Conservation (phyloP, 1,140 invertebrate species). For the Dendroctonus valens region DNA sequence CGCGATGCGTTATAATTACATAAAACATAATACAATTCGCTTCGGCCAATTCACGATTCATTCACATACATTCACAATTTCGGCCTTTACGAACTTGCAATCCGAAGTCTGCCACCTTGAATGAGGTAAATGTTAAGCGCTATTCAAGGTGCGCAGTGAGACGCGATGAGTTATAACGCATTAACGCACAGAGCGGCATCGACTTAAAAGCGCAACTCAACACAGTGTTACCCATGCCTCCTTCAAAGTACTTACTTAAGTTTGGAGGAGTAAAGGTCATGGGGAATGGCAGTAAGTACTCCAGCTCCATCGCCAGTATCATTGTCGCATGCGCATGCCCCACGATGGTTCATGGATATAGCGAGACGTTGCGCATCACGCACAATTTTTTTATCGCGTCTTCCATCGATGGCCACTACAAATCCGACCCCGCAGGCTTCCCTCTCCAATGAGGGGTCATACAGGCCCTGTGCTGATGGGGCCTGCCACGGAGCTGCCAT, state of each 20-base stretch:
- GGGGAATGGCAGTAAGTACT: constrained; percentile 93
- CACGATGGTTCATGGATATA: constrained; percentile 96
- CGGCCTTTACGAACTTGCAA: too few relatives aligned
- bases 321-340: constrained; percentile 97
- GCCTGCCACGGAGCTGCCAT: constrained; percentile 52
- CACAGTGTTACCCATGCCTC: too few relatives aligned
- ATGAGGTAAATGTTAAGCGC: too few relatives aligned
- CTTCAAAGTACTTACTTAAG: constrained; percentile 65
- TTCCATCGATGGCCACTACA: constrained; percentile 96
- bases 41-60: too few relatives aligned
- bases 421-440: constrained; percentile 99
- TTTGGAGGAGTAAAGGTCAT: constrained; percentile 84
- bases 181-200: too few relatives aligned
- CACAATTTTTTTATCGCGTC: constrained; percentile 90
- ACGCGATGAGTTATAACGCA: too few relatives aligned
- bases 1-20: too few relatives aligned
- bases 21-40: too few relatives aligned
- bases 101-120: too few relatives aligned
- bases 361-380: constrained; percentile 91
- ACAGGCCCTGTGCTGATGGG: constrained; percentile 71
- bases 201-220: too few relatives aligned
- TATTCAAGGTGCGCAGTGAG: too few relatives aligned
- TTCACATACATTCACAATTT: too few relatives aligned
- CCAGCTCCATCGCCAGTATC: constrained; percentile 98
- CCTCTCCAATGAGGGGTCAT: constrained; percentile 89